phyloP scores from a whole-genome alignment of 2,888 invertebrate species.

The Euplagia quadripunctaria region DNA sequence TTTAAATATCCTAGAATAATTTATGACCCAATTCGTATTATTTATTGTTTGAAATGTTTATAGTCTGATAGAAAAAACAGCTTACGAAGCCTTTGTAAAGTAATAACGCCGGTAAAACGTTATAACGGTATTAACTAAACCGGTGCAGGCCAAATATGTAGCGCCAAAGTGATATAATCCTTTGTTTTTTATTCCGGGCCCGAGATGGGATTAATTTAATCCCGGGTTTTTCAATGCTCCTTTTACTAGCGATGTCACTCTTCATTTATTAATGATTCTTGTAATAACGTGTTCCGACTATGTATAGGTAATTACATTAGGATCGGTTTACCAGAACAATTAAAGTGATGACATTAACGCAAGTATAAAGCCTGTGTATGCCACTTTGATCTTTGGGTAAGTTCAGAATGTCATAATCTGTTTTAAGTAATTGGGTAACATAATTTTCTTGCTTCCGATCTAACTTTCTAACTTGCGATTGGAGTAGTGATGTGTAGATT shows the following conservation, averaged over 20 bases:
- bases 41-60: background rate
- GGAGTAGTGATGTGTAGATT: background rate
- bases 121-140: background rate
- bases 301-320: background rate
- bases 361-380: background rate
- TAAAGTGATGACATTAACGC: background rate
- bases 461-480: background rate
- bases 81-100: background rate
- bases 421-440: background rate
- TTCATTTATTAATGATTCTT: background rate
- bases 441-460: background rate
- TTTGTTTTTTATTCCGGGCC: background rate
- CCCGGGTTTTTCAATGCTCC: background rate
- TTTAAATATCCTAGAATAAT: background rate
- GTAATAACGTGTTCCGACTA: background rate
- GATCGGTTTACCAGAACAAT: constrained; percentile 1
- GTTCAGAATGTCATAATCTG: background rate
- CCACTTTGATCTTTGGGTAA: background rate
- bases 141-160: background rate
- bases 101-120: background rate
- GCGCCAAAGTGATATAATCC: background rate
- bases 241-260: background rate
- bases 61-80: background rate
- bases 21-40: background rate
- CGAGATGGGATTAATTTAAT: background rate